Percentiles rank a stretch among this genome's conserved stretches.
Evolutionary conservation across 2,888 invertebrate genomes (phyloP).

Genomic region (Andrena fulva): DNA sequence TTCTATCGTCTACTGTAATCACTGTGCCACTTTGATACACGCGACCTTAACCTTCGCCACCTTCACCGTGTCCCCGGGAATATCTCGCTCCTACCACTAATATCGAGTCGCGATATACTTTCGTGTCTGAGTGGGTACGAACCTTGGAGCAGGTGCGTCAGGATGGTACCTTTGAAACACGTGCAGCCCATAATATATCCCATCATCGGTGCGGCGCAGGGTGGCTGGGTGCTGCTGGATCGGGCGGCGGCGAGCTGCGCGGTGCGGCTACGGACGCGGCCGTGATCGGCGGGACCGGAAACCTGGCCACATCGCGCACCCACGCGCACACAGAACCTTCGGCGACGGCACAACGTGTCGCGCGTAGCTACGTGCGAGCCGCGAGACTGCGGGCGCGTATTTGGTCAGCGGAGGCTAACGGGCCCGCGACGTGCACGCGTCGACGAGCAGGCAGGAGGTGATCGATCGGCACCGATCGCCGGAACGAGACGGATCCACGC

Average conservation of each 20-base stretch:
- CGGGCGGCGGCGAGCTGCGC: background rate
- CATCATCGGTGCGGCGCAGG: conserved; percentile 89
- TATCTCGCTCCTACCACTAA: too few relatives aligned
- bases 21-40: too few relatives aligned
- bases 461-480: conserved; percentile 39
- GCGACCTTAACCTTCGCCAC: too few relatives aligned
- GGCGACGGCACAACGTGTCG: conserved; percentile 38
- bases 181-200: conserved; percentile 97
- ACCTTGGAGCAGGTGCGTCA: conserved; percentile 83
- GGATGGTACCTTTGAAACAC: conserved; percentile 93
- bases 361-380: conserved; percentile 47
- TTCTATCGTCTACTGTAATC: too few relatives aligned
- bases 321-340: conserved; percentile 56
- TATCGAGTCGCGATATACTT: too few relatives aligned
- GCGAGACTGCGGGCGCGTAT: conserved; percentile 43
- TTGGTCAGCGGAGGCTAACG: conserved; percentile 53
- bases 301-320: conserved; percentile 73
- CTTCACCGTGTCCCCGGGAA: too few relatives aligned
- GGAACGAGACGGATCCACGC: conserved; percentile 34
- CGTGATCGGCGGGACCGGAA: conserved; percentile 64
- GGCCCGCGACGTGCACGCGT: conserved; percentile 33
- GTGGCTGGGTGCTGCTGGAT: conserved; percentile 25
- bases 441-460: conserved; percentile 12
- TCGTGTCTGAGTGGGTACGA: conserved; percentile 39
- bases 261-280: conserved; percentile 18